These are phyloP conservation scores for Lethenteron reissneri DNA, from an alignment of 2,113 vertebrate species.

Conservation along the genomic window DNA sequence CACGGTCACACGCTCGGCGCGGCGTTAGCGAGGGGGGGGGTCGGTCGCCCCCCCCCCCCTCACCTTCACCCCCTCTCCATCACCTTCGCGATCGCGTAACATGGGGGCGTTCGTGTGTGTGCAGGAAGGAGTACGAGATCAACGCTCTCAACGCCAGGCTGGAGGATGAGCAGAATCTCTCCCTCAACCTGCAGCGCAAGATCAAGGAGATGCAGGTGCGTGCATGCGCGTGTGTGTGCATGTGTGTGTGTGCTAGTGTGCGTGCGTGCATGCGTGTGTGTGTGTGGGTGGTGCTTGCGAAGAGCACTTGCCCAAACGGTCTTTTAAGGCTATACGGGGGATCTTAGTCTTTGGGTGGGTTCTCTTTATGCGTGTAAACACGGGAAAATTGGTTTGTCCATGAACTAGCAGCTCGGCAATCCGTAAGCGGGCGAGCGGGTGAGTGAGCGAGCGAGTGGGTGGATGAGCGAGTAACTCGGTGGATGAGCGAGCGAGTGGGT, in stretches of 20 bases:
- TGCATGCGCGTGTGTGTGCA: fast-evolving
- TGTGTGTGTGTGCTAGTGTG: neutral
- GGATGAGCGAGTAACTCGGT: too few species aligned
- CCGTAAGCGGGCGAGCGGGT: too few species aligned
- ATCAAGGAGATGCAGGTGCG: slow-evolving; percentile 33
- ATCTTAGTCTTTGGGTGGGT: neutral
- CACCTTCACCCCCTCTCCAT: neutral
- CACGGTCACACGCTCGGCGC: neutral
- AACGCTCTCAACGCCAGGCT: slow-evolving; percentile 26
- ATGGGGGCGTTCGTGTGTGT: neutral
- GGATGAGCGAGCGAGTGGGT: too few species aligned
- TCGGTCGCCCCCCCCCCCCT: too few species aligned
- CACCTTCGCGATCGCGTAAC: neutral
- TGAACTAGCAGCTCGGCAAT: too few species aligned
- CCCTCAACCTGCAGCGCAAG: slow-evolving; percentile 25
- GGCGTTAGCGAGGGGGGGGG: neutral
- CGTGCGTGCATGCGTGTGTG: neutral
- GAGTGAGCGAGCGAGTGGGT: too few species aligned
- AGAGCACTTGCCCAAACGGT: too few species aligned
- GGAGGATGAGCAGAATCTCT: slow-evolving; percentile 30
- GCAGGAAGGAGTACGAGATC: slow-evolving; percentile 28
- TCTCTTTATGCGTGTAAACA: neutral
- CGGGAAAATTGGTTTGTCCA: neutral
- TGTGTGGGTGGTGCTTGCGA: neutral
- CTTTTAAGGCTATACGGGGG: neutral